phyloP scores from a whole-genome alignment of 2,113 vertebrate genomes.

The Zosterops japonicus region DNA sequence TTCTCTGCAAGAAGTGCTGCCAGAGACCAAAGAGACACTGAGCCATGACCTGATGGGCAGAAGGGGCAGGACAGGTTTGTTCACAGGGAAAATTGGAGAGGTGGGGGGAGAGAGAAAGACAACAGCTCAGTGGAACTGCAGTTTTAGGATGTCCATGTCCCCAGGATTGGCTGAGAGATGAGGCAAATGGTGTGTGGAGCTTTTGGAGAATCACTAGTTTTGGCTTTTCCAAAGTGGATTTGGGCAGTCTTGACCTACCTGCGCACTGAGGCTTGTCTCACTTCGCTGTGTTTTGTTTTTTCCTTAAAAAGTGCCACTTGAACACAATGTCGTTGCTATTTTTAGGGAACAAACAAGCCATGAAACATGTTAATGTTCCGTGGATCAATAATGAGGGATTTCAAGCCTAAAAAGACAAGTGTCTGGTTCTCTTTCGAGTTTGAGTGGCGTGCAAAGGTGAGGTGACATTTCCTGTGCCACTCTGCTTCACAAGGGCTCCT shows the following conservation, averaged over 20 bases:
- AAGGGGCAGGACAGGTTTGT: neutral
- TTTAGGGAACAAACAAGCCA: neutral
- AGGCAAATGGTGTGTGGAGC: neutral
- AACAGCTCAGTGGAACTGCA: neutral
- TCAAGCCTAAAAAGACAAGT: slow-evolving; percentile 1
- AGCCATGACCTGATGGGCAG: neutral
- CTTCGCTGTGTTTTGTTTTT: neutral
- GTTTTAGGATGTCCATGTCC: neutral
- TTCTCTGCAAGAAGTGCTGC: neutral
- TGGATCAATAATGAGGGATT: neutral
- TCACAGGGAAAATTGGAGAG: neutral
- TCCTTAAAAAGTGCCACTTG: neutral
- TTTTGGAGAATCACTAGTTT: neutral
- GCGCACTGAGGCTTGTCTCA: neutral
- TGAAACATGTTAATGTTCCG: neutral
- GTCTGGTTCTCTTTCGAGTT: neutral
- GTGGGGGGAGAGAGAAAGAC: rapidly evolving
- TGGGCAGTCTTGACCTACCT: neutral
- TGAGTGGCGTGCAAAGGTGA: neutral
- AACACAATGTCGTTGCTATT: neutral
- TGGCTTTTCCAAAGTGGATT: neutral
- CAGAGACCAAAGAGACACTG: neutral
- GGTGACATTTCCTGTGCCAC: neutral
- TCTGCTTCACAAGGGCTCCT: rapidly evolving
- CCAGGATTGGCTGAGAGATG: neutral